Conservation (phyloP, 2,888 invertebrate genomes). For the Oconnorella tubifera region DNA sequence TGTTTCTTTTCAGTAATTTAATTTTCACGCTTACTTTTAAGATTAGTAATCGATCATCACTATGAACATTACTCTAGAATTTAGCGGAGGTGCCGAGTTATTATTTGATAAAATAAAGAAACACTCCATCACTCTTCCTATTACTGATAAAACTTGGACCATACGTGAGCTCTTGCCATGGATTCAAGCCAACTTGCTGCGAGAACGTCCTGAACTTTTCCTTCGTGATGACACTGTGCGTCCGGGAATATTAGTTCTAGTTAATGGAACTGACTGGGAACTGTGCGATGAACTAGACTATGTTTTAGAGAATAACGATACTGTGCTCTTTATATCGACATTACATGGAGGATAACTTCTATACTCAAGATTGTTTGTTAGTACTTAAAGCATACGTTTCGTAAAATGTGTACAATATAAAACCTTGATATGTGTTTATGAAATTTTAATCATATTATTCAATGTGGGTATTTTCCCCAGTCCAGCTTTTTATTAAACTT, state of each 20-base stretch:
- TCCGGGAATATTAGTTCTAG: conserved; percentile 87
- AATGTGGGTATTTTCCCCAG: no score
- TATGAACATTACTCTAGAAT: conserved; percentile 23
- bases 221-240: conserved; percentile 61
- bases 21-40: no score
- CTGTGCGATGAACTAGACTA: conserved; percentile 62
- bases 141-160: conserved; percentile 10
- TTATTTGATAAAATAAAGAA: conserved; percentile 78
- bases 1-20: no score
- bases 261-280: conserved; percentile 97
- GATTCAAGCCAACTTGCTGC: conserved; percentile 79
- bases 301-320: conserved; percentile 55
- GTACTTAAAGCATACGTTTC: no score
- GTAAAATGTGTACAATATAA: no score
- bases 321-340: conserved; percentile 60
- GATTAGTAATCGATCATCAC: no score
- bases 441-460: no score
- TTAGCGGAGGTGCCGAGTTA: conserved; percentile 85
- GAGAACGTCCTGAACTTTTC: conserved; percentile 72
- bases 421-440: no score
- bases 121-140: conserved; percentile 66
- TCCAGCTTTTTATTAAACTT: no score
- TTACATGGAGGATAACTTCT: conserved; percentile 58
- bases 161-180: conserved; percentile 72
- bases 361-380: no score